These are phyloP conservation scores for Meganola albula DNA, from an alignment of 2,888 invertebrate species.

Conservation along the genomic window DNA sequence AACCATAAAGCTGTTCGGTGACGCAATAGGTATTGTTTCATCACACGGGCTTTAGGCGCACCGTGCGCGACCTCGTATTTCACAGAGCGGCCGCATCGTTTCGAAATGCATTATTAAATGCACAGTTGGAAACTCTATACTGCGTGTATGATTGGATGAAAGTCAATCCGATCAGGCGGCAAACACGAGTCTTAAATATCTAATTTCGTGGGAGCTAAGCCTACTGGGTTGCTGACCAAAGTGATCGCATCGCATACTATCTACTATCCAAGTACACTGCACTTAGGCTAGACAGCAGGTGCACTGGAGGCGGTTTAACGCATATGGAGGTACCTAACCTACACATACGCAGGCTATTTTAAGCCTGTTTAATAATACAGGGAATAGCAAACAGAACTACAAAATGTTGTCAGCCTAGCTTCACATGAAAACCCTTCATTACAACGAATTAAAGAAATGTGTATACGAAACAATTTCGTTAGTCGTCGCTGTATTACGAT, in stretches of 20 bases:
- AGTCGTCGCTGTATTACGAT: no score
- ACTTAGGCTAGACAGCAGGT: constrained; percentile 53
- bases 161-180: constrained; percentile 37
- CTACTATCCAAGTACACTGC: constrained; percentile 14
- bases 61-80: constrained; percentile 68
- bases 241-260: neutral
- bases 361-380: constrained; percentile 47
- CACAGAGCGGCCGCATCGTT: constrained; percentile 71
- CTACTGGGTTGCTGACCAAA: constrained; percentile 14
- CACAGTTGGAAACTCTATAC: constrained; percentile 64
- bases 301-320: constrained; percentile 42
- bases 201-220: constrained; percentile 35
- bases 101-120: constrained; percentile 74
- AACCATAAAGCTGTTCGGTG: constrained; percentile 65
- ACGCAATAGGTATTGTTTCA: constrained; percentile 73
- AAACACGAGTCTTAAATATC: constrained; percentile 32
- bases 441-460: constrained; percentile 46
- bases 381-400: constrained; percentile 37
- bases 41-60: constrained; percentile 67
- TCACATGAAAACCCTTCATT: no score
- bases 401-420: no score
- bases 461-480: no score
- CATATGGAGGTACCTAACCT: constrained; percentile 41
- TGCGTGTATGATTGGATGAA: constrained; percentile 51
- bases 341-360: constrained; percentile 52